Conservation (phyloP, 1,140 invertebrate species). For the Drosophila carrolli region DNA sequence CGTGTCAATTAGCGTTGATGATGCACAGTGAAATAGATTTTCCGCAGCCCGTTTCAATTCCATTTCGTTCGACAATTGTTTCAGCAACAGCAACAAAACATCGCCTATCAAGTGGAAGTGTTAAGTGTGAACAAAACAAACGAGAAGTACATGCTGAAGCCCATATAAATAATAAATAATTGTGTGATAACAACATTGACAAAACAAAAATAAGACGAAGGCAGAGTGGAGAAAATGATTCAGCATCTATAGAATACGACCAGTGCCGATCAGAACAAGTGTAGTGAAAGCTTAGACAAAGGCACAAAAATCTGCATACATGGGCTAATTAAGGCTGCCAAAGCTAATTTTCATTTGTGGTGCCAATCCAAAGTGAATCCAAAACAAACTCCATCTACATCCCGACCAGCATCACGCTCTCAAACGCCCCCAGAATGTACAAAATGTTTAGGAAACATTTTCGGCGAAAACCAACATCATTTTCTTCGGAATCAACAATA, state of each 20-base stretch:
- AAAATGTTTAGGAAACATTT: constrained; percentile 85
- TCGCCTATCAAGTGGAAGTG: constrained; percentile 66
- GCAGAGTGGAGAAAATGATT: constrained; percentile 38
- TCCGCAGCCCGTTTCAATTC: constrained; percentile 70
- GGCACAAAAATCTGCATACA: constrained; percentile 45
- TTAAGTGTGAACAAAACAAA: constrained; percentile 61
- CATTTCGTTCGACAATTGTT: constrained; percentile 65
- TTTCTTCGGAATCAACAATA: constrained; percentile 31
- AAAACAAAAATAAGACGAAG: constrained; percentile 31
- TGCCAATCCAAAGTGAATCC: constrained; percentile 44
- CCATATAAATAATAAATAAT: constrained; percentile 51
- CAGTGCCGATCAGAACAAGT: constrained; percentile 12
- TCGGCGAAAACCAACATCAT: constrained; percentile 79
- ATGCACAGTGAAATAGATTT: constrained; percentile 78
- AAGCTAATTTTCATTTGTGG: constrained; percentile 42
- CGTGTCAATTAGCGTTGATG: constrained; percentile 80
- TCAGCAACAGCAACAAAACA: constrained; percentile 36
- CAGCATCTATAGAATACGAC: constrained; percentile 30
- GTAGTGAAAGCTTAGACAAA: constrained; percentile 20
- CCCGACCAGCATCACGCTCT: constrained; percentile 44
- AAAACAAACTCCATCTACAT: constrained; percentile 33
- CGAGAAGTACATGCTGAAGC: constrained; percentile 26
- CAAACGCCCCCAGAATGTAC: constrained; percentile 73
- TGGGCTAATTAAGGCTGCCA: constrained; percentile 68
- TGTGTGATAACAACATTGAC: constrained; percentile 66